A percentile compares a stretch with the other conserved stretches of the same genome.
Conservation (phyloP, 92 coral and sea anemone genomes). For the Metridium senile region DNA sequence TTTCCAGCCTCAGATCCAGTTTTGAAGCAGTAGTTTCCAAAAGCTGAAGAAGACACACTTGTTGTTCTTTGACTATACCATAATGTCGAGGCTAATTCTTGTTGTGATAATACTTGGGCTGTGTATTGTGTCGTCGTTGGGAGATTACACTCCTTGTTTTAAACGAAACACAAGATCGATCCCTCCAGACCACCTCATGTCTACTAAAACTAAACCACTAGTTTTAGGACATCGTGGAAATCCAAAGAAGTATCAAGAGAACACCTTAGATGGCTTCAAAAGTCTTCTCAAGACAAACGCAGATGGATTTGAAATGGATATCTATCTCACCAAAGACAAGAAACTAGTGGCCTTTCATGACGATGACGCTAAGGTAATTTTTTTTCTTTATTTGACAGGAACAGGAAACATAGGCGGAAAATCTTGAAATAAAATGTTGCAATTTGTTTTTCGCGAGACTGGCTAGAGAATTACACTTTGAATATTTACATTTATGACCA, state of each 20-base stretch:
- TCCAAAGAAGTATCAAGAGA: constrained; percentile 81
- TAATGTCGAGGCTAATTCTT: neutral
- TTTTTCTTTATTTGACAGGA: neutral
- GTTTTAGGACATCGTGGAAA: constrained; percentile 94
- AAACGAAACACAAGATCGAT: constrained; percentile 30
- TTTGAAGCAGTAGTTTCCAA: no score
- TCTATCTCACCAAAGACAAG: constrained; percentile 83
- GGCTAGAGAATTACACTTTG: no score
- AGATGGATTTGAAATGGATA: constrained; percentile 88
- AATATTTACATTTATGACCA: no score
- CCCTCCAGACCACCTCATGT: constrained; percentile 63
- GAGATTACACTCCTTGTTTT: constrained; percentile 26
- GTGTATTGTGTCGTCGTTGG: neutral
- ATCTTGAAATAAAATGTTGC: no score
- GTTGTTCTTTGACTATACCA: no score
- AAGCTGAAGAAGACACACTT: no score
- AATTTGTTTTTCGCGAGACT: no score
- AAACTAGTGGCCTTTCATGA: constrained; percentile 81
- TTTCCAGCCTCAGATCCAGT: no score
- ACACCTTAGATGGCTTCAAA: constrained; percentile 82
- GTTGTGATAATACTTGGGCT: neutral
- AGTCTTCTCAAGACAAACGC: constrained; percentile 76
- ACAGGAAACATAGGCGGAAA: neutral
- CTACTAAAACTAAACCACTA: constrained; percentile 64
- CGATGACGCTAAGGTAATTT: constrained; percentile 70